A percentile compares a stretch with the other conserved stretches of the same genome.
phyloP scores from a whole-genome alignment of 2,113 vertebrate species.

The Laticauda laticaudata region DNA sequence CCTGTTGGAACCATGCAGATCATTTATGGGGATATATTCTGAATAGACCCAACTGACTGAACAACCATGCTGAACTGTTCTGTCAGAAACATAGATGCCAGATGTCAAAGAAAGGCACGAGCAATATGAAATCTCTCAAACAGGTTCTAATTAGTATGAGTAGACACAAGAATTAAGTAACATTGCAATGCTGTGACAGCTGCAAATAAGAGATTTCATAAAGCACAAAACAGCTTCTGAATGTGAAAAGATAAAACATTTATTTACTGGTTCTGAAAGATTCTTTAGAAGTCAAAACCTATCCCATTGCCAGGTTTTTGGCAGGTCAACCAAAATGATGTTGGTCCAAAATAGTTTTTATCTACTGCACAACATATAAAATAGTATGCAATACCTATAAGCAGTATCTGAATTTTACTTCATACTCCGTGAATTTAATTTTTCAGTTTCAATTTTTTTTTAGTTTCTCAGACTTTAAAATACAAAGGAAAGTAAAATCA shows the following conservation, averaged over 20 bases:
- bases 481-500: background rate
- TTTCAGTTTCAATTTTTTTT: background rate
- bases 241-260: background rate
- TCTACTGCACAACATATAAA: background rate
- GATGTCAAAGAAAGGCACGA: background rate
- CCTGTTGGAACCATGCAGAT: background rate
- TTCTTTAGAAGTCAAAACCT: background rate
- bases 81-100: background rate
- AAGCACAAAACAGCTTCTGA: background rate
- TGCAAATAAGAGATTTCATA: background rate
- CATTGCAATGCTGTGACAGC: background rate
- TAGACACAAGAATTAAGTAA: background rate
- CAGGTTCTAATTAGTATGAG: background rate
- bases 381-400: background rate
- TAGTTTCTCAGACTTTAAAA: background rate
- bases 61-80: background rate
- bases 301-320: background rate
- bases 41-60: accelerated
- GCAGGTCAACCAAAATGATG: background rate
- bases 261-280: background rate
- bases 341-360: background rate
- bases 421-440: background rate
- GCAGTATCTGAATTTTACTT: background rate
- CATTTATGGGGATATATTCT: background rate
- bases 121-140: constrained; percentile 20